Percentiles rank a stretch among this genome's conserved stretches.
phyloP scores from a whole-genome alignment of 2,888 invertebrate genomes.

The Bellardia pandia region DNA sequence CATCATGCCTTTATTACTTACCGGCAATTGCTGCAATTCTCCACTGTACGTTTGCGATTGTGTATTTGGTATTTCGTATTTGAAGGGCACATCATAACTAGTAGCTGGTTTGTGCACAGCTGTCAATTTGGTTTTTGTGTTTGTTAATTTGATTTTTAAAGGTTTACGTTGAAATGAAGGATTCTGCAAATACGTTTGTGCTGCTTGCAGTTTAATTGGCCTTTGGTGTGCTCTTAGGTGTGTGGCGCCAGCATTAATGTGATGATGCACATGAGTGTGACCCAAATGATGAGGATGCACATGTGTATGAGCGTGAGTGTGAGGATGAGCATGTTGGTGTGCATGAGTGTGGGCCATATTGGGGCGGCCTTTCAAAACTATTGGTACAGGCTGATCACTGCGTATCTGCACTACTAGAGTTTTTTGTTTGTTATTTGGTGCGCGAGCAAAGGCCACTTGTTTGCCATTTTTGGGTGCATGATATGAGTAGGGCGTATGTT shows the following conservation, averaged over 20 bases:
- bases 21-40: conserved; percentile 80
- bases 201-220: conserved; percentile 74
- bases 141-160: conserved; percentile 81
- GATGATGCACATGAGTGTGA: conserved; percentile 74
- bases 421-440: conserved; percentile 77
- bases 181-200: conserved; percentile 78
- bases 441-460: conserved; percentile 75
- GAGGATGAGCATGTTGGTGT: conserved; percentile 71
- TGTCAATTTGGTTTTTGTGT: conserved; percentile 77
- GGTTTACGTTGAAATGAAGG: conserved; percentile 79
- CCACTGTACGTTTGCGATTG: conserved; percentile 52
- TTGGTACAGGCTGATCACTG: conserved; percentile 82
- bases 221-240: conserved; percentile 67
- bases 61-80: conserved; percentile 68
- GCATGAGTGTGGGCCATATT: conserved; percentile 74
- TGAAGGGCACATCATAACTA: conserved; percentile 81
- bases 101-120: conserved; percentile 78
- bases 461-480: conserved; percentile 80
- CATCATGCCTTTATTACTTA: conserved; percentile 74
- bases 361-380: conserved; percentile 81
- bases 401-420: conserved; percentile 83
- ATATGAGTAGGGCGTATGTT: conserved; percentile 78
- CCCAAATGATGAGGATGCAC: conserved; percentile 73
- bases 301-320: conserved; percentile 73
- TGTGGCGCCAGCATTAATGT: conserved; percentile 63